Evolutionary conservation across 1,140 invertebrate species (phyloP), one percentile per base, ranked within the genome.

Genomic region (Pantala flavescens): DNA sequence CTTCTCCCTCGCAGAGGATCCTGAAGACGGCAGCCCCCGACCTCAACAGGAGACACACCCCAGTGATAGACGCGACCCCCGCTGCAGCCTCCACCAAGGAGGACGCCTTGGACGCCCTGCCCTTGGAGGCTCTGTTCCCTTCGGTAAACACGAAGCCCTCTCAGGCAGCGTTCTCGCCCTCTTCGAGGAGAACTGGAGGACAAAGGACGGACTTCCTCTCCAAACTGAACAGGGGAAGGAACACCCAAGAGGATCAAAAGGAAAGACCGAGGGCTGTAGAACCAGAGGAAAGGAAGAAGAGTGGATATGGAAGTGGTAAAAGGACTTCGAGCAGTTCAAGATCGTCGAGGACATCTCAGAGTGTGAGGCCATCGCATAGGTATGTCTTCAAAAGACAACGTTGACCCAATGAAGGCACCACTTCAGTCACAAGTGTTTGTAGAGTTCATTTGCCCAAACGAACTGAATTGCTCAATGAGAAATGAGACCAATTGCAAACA

Each of bases 1-100:
- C 90, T 0, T 87, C 85, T n/a, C 87, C 85, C 24, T 85, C 88
- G 0, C 85, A 89, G 70, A 85, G 88, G 78, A 91, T 92, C 73
- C 77, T 91, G 43, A 92, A 91, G 84, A 92, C 90, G 0, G 88
- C 88, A 0, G 89, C 89, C 73, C 90, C 90, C 0, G 82, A 24
- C 10, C 23, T 72, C 85, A n/a, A 82, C 49, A 16, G 81, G 77
- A 84, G 83, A 79, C 82, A 82, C 77, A 83, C 81, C 43, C 80
- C 80, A 16, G 83, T 86, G 24, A 81, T 90, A 24, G 90, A 91
- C 78, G 86, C 89, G 0, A 89, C 89, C 9, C 86, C 88, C 0
- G 82, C 84, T 0, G 80, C 78, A 75, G 84, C 85, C 49, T 63
- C 49, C 0, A 77, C 78, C 16, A 80, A 85, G 49, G 84, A 84